phyloP scores from a whole-genome alignment of 1,140 invertebrate species.

The Drosophila virilis region DNA sequence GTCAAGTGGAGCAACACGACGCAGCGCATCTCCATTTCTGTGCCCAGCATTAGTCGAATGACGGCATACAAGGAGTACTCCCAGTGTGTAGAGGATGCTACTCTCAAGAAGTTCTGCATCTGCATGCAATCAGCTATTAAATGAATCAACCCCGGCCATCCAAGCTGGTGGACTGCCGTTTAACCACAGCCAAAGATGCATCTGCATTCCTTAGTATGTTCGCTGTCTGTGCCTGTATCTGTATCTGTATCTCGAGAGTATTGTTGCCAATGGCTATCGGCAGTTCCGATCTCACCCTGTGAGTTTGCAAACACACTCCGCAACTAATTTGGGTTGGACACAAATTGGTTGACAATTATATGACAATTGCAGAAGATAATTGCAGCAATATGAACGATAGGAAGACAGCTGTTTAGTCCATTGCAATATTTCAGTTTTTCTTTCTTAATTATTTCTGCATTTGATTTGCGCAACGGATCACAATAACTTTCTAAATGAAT shows the following conservation, averaged over 20 bases:
- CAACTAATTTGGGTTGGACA: conserved; percentile 24
- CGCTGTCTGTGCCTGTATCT: not conserved
- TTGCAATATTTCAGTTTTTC: not conserved
- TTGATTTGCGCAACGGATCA: not conserved
- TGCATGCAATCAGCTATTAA: conserved; percentile 57
- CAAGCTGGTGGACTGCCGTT: conserved; percentile 4
- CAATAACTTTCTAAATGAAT: not conserved
- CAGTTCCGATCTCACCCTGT: conserved; percentile 36
- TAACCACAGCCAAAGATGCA: conserved; percentile 29
- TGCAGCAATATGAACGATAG: conserved; percentile 7
- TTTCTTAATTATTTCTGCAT: not conserved
- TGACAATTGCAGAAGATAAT: conserved; percentile 48
- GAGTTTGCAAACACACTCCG: conserved; percentile 24
- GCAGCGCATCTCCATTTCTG: conserved; percentile 47
- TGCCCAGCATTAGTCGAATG: conserved; percentile 86
- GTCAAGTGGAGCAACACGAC: conserved; percentile 77
- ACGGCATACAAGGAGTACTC: conserved; percentile 86
- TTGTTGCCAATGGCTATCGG: conserved; percentile 53
- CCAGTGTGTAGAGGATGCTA: conserved; percentile 84
- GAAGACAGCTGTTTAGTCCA: conserved; percentile 9
- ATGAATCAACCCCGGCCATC: conserved; percentile 22
- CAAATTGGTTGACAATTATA: conserved; percentile 74
- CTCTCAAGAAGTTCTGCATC: conserved; percentile 86
- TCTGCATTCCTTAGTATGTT: not conserved
- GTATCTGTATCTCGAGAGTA: conserved; percentile 32